These are phyloP conservation scores for Drosophila atripex DNA, from an alignment of 2,888 invertebrate species.

Conservation along the genomic window DNA sequence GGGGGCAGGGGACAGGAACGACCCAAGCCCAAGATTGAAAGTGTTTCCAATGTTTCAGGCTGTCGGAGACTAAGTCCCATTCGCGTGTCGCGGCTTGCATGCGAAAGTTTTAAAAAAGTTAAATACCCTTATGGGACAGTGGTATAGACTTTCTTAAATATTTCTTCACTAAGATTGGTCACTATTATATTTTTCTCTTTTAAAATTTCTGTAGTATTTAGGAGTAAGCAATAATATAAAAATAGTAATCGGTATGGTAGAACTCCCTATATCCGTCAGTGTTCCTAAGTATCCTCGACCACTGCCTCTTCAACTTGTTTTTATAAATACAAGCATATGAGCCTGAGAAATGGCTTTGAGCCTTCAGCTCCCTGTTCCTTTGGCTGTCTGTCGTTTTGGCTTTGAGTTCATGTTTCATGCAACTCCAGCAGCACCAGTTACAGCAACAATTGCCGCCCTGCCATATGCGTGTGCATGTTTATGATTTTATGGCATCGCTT, in stretches of 20 bases:
- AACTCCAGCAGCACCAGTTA: conserved; percentile 41
- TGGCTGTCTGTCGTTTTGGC: conserved; percentile 46
- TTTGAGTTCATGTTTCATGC: conserved; percentile 74
- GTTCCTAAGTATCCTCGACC: background rate
- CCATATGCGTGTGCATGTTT: conserved; percentile 72
- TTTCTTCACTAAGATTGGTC: no score
- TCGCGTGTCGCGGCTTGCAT: conserved; percentile 61
- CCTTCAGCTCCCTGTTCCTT: conserved; percentile 44
- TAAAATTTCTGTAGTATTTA: no score
- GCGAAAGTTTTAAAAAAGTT: conserved; percentile 46
- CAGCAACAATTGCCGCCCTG: conserved; percentile 44
- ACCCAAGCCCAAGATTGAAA: conserved; percentile 35
- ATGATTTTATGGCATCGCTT: conserved; percentile 81
- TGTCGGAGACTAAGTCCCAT: conserved; percentile 52
- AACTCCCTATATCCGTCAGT: no score
- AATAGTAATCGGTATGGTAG: no score
- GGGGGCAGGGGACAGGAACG: conserved; percentile 4
- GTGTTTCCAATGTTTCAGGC: conserved; percentile 51
- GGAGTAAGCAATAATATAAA: no score
- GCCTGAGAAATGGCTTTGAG: conserved; percentile 55
- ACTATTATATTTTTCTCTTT: no score
- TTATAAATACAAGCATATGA: conserved; percentile 10
- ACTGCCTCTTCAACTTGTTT: conserved; percentile 5
- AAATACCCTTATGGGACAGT: conserved; percentile 36
- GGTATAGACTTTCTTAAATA: background rate